phyloP scores from a whole-genome alignment of 2,113 vertebrate species.

The Calonectris borealis region DNA sequence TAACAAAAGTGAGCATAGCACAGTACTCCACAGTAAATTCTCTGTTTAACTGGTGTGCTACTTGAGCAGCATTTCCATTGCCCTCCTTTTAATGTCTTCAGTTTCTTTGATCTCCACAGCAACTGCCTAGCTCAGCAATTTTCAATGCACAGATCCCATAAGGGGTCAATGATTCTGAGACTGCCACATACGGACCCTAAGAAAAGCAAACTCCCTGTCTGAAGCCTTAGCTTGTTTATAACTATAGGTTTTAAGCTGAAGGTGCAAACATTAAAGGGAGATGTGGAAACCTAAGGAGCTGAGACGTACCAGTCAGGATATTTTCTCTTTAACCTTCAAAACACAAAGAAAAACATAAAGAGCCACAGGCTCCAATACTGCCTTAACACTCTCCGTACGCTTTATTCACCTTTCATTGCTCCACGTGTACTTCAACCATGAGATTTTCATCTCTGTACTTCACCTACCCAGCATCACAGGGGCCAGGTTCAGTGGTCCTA shows the following conservation, averaged over 20 bases:
- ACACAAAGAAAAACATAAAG: background rate
- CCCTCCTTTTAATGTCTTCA: background rate
- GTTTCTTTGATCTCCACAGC: slow-evolving; percentile 5
- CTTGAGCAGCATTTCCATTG: background rate
- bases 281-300: background rate
- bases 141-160: background rate
- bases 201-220: background rate
- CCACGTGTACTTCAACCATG: background rate
- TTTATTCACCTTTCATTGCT: background rate
- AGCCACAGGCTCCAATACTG: background rate
- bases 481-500: background rate
- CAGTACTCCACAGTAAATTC: background rate
- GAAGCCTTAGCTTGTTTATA: background rate
- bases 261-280: background rate
- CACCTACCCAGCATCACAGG: background rate
- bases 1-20: background rate
- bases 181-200: background rate
- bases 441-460: background rate
- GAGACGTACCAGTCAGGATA: background rate
- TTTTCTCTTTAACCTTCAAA: background rate
- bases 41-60: background rate
- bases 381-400: background rate
- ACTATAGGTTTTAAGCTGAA: background rate
- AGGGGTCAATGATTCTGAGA: background rate
- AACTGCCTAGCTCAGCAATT: background rate